Conservation (phyloP, 1,140 invertebrate genomes). For the Akabosia matsudoensis region DNA sequence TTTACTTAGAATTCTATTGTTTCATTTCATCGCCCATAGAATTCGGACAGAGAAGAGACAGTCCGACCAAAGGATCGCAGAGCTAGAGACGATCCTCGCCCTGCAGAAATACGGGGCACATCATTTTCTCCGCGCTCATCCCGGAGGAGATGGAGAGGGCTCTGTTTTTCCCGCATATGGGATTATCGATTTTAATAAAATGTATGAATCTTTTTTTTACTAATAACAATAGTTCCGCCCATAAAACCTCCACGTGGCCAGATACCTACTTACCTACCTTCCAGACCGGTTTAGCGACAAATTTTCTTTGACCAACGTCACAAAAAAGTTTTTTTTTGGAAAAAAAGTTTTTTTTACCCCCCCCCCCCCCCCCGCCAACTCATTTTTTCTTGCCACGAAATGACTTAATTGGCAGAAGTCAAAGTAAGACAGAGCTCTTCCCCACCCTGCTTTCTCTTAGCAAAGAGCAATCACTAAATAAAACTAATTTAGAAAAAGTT, state of each 20-base stretch:
- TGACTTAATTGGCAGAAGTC: not conserved
- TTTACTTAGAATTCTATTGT: not conserved
- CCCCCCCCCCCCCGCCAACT: no score
- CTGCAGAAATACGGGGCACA: slow-evolving; percentile 49
- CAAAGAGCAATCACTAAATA: no score
- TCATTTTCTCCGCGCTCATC: slow-evolving; percentile 19
- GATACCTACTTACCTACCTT: no score
- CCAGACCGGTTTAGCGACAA: not conserved
- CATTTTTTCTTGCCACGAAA: not conserved
- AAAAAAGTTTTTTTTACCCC: not conserved
- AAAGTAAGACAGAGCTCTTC: not conserved
- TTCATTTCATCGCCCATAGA: not conserved
- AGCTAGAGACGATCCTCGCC: slow-evolving; percentile 61
- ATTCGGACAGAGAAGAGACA: slow-evolving; percentile 55
- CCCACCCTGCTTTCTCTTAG: no score
- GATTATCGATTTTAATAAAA: slow-evolving; percentile 46
- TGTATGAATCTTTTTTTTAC: slow-evolving; percentile 31
- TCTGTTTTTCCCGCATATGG: slow-evolving; percentile 36
- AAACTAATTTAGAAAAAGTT: no score
- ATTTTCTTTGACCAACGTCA: not conserved
- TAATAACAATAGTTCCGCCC: no score
- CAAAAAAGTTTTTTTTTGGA: not conserved
- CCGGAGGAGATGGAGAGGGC: slow-evolving; percentile 21
- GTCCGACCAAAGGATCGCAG: slow-evolving; percentile 65
- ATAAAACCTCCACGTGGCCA: no score